A percentile compares a stretch with the other conserved stretches of the same genome.
These are phyloP conservation scores for Pegoplata infirma DNA, from an alignment of 2,888 invertebrate genomes.

Conservation along the genomic window DNA sequence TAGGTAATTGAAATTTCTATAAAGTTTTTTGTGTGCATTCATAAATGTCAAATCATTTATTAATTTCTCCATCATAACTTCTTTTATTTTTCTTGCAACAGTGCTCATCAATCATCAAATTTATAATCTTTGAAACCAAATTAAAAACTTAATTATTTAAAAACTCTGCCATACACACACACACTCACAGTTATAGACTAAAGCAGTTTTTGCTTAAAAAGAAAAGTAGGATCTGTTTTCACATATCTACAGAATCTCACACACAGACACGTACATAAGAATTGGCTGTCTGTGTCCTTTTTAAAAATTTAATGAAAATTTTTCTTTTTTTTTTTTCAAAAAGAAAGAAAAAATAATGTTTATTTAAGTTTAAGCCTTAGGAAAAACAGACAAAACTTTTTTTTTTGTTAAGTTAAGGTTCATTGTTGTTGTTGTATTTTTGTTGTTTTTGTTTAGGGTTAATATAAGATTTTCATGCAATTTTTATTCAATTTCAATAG, in stretches of 20 bases:
- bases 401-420: slow-evolving; percentile 15
- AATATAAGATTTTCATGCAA: slow-evolving; percentile 22
- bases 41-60: too few relatives aligned
- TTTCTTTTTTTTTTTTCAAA: slow-evolving; percentile 8
- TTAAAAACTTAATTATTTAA: neutral
- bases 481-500: slow-evolving; percentile 42
- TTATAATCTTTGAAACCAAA: too few relatives aligned
- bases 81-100: too few relatives aligned
- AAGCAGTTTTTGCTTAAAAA: neutral
- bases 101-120: too few relatives aligned
- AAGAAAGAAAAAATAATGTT: slow-evolving; percentile 20
- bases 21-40: too few relatives aligned
- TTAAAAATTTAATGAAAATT: slow-evolving; percentile 44
- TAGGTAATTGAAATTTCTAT: too few relatives aligned
- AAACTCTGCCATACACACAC: neutral
- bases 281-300: slow-evolving; percentile 40
- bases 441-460: slow-evolving; percentile 7
- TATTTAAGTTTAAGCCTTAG: slow-evolving; percentile 38
- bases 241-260: neutral
- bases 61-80: too few relatives aligned
- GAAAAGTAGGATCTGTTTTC: slow-evolving; percentile 17
- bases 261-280: neutral
- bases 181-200: neutral
- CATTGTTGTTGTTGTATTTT: slow-evolving; percentile 9
- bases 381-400: slow-evolving; percentile 27